Evolutionary conservation across 2,888 invertebrate species (phyloP), one percentile per base, ranked within the genome.

Genomic region (Peribatodes rhomboidaria): DNA sequence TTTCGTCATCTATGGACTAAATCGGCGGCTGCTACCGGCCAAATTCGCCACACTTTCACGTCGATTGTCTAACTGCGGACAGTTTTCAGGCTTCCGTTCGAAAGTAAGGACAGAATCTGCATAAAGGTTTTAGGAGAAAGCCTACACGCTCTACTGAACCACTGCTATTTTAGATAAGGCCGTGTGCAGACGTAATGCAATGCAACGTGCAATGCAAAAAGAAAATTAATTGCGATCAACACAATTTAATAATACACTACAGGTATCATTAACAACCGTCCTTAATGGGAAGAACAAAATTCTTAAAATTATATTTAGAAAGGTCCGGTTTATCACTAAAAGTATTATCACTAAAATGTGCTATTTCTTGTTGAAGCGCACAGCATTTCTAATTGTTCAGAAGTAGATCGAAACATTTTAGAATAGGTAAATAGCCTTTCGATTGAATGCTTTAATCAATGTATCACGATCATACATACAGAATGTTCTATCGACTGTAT

Each of bases 101-200:
- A 47, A 55, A 55, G 55, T 44, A 33, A 44, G 44, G 55, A 55
- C 33, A 18, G 44, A 16, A 55, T 55, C 55, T 55, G 33, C 55
- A 55, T 55, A 55, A 55, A 53, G 44, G 55, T 55, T 44, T 54
- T 55, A 31, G 20, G 55, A 42, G 55, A 55, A 55, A 55, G 55
- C 55, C 20, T 55, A 55, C 33, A 55, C 55, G 55, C n/a, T 44
- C n/a, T n/a, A 13, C 20, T 44, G 44, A 33, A 44, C 33, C 13
- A 20, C 33, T n/a, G 54, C 13, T 31, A 11, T 39, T 37, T 35
- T 18, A 14, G 8, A 16, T 49, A 31, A 49, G n/a, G 31, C 16
- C 7, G 31, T 1, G 47, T 2, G 31, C 11, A 49, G 31, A 49
- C 22, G 22, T 18, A 4, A 9, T 27, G 46, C 9, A 22, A n/a